Evolutionary conservation across 35 echinoderm and acorn worm genomes (phyloP).

Genomic region (Hemicentrotus pulcherrimus): DNA sequence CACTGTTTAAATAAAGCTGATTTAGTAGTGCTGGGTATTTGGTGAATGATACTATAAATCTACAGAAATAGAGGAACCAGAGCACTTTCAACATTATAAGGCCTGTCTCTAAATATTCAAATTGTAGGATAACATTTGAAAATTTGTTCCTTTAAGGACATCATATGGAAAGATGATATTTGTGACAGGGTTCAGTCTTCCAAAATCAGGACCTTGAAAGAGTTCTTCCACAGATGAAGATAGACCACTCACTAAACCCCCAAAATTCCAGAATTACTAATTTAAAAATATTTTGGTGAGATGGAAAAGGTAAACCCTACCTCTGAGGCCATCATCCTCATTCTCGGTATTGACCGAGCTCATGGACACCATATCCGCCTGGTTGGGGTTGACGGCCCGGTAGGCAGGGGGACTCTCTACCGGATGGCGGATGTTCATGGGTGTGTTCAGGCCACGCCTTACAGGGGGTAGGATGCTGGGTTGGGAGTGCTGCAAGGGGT

Average conservation of each 20-base stretch:
- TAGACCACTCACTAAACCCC: neutral
- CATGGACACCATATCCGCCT: slow-evolving; percentile 74
- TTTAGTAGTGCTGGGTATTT: too few species aligned
- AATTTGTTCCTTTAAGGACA: neutral
- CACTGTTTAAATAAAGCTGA: too few species aligned
- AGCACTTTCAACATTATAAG: too few species aligned
- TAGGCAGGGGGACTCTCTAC: slow-evolving; percentile 73
- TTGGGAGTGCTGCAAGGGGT: slow-evolving; percentile 85
- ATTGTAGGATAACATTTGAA: neutral
- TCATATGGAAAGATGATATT: neutral
- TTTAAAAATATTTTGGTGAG: neutral
- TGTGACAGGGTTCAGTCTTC: neutral
- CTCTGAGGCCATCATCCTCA: slow-evolving; percentile 74
- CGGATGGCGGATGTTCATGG: slow-evolving; percentile 23
- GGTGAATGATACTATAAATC: too few species aligned
- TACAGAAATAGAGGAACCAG: too few species aligned
- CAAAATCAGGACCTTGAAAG: neutral
- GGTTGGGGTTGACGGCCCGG: slow-evolving; percentile 43
- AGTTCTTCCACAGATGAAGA: neutral
- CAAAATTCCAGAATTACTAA: neutral
- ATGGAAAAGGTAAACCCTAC: slow-evolving; percentile 48
- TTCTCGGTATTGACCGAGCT: slow-evolving; percentile 85
- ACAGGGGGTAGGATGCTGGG: slow-evolving; percentile 75
- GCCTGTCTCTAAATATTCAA: too few species aligned
- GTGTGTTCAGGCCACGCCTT: slow-evolving; percentile 42